phyloP scores from a whole-genome alignment of 2,113 vertebrate species.

The Colaptes auratus region DNA sequence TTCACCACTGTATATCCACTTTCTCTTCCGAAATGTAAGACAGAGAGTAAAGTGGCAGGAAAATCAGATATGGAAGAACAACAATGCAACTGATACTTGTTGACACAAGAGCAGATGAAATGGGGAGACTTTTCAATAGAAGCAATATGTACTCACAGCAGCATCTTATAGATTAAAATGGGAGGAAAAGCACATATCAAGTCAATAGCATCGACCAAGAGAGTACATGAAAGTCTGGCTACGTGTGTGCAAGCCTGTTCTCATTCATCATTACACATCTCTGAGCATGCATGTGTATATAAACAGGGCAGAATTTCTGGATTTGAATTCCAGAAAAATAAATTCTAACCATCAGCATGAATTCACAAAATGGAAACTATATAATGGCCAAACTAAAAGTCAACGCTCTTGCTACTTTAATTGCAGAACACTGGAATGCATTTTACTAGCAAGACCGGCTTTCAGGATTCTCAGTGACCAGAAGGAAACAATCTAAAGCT shows the following conservation, averaged over 20 bases:
- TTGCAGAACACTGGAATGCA: not conserved
- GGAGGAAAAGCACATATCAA: not conserved
- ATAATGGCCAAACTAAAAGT: not conserved
- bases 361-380: not conserved
- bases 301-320: not conserved
- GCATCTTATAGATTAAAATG: not conserved
- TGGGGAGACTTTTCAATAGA: not conserved
- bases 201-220: not conserved
- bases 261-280: not conserved
- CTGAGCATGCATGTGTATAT: not conserved
- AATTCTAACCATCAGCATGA: not conserved
- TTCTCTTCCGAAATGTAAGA: not conserved
- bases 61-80: not conserved
- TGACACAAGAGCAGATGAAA: not conserved
- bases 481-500: no score
- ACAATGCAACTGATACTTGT: not conserved
- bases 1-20: not conserved
- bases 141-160: not conserved
- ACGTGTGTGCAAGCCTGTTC: not conserved
- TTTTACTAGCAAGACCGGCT: no score
- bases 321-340: not conserved
- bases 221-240: not conserved
- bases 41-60: not conserved
- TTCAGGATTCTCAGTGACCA: no score
- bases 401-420: rapidly evolving